phyloP scores from a whole-genome alignment of 2,797 vertebrate genomes.

The Lagocephalus sceleratus region DNA sequence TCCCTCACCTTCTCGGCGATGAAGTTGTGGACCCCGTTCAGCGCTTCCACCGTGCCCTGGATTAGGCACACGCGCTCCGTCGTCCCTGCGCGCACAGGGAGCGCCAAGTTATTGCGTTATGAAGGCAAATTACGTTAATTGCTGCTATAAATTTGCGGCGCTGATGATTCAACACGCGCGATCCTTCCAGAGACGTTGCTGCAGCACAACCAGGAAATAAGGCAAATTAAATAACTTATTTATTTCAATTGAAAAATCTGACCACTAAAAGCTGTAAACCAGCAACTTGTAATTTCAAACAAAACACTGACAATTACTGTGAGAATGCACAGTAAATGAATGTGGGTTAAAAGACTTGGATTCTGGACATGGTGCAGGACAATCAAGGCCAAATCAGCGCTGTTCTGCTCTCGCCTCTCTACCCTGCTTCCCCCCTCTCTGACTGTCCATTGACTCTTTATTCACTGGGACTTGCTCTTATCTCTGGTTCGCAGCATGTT shows the following conservation, averaged over 20 bases:
- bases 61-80: conserved; percentile 93
- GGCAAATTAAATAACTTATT: not conserved
- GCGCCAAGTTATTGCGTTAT: too few species aligned
- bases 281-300: not conserved
- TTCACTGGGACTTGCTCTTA: conserved; percentile 60
- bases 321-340: too few species aligned
- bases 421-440: conserved; percentile 1
- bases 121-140: too few species aligned
- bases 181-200: not conserved
- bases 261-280: not conserved
- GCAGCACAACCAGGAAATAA: not conserved
- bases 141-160: too few species aligned
- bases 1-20: conserved; percentile 93
- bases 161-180: not conserved
- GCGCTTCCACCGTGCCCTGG: conserved; percentile 89
- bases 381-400: too few species aligned
- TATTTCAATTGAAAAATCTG: not conserved
- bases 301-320: too few species aligned
- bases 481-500: conserved; percentile 57
- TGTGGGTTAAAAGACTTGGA: too few species aligned
- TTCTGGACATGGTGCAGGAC: too few species aligned
- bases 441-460: conserved; percentile 30
- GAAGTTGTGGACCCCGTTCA: conserved; percentile 90
- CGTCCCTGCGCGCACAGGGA: conserved; percentile 75
- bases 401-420: not conserved